Percentiles rank a stretch among this genome's conserved stretches.
These are phyloP conservation scores for Odontomachus brunneus DNA, from an alignment of 1,140 invertebrate species.

Conservation along the genomic window DNA sequence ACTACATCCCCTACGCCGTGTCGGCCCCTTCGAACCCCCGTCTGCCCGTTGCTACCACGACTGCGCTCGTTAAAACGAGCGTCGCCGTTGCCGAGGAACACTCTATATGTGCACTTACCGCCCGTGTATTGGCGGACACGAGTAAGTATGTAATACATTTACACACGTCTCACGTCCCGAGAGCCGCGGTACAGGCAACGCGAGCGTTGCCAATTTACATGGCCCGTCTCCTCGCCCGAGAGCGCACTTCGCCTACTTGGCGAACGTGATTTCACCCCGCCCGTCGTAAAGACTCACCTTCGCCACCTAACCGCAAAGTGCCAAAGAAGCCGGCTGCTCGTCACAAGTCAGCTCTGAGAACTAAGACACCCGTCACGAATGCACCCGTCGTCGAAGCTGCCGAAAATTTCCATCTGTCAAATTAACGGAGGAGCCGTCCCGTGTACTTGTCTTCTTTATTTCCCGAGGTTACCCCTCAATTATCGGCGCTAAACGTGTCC, in stretches of 20 bases:
- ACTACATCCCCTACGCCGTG: background rate
- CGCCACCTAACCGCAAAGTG: slow-evolving; percentile 23
- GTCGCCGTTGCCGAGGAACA: background rate
- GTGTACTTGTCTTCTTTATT: no score
- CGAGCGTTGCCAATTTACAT: slow-evolving; percentile 47
- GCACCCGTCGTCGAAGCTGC: background rate
- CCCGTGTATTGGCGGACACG: background rate
- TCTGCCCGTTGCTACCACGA: slow-evolving; percentile 22
- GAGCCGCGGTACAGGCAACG: background rate
- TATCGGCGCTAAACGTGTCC: background rate
- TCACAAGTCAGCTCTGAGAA: background rate
- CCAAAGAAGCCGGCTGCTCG: slow-evolving; percentile 16
- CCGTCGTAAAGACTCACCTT: slow-evolving; percentile 26
- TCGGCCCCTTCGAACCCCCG: background rate
- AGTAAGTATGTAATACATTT: slow-evolving; percentile 32
- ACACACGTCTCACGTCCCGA: slow-evolving; percentile 25
- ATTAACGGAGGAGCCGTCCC: no score
- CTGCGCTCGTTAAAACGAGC: slow-evolving; percentile 3
- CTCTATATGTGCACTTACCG: background rate
- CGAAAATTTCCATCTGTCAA: background rate
- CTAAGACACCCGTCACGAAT: slow-evolving; percentile 3
- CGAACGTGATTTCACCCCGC: slow-evolving; percentile 11
- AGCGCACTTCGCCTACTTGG: slow-evolving; percentile 23
- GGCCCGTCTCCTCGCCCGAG: background rate
- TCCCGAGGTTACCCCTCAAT: background rate